Evolutionary conservation across 2,113 vertebrate genomes (phyloP), one percentile per base, ranked within the genome.

Genomic region (Chionodraco myersi): DNA sequence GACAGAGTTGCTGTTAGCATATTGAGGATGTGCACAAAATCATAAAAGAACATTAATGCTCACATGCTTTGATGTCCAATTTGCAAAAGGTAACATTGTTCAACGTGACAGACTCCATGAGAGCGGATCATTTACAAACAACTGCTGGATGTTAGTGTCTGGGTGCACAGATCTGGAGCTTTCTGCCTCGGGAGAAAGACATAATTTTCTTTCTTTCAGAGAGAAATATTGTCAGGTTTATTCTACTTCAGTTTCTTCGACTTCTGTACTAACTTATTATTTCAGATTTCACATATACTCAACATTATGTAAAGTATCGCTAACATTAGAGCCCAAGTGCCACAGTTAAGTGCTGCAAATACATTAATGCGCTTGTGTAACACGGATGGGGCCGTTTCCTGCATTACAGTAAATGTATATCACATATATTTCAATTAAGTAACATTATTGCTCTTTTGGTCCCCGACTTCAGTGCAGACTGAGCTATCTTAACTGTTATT

Each of bases 21-120:
- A 79, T 63, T 79, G 72, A 79, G 80, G 72, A 84, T 84, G 63
- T 59, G 80, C 75, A 88, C 80, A 81, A 75, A 51, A 75, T 78
- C 56, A 51, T 54, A 58, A 79, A 76, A 76, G 53, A 82, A 60
- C 52, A 63, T 47, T 69, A 68, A 73, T 75, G 12, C 61, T 67
- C n/a, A 58, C 49, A 57, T 45, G 62, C 79, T 78, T 74, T 86
- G 54, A 84, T 81, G 72, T 82, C 70, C 67, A 66, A 66, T 86
- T 86, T 56, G 70, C 10, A 18, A 79, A 82, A 73, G 53, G 21
- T 16, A 10, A 9, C 44, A 68, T 83, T 75, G 77, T 71, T 79
- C 44, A 81, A 52, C 14, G 49, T 72, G 73, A 75, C 23, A 75
- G 56, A 45, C 44, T 74, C 6, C 1, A 44, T 41, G 10, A 56